Percentiles rank a stretch among this genome's conserved stretches.
These are phyloP conservation scores for Lasius fuliginosus DNA, from an alignment of 2,888 invertebrate genomes.

Conservation along the genomic window DNA sequence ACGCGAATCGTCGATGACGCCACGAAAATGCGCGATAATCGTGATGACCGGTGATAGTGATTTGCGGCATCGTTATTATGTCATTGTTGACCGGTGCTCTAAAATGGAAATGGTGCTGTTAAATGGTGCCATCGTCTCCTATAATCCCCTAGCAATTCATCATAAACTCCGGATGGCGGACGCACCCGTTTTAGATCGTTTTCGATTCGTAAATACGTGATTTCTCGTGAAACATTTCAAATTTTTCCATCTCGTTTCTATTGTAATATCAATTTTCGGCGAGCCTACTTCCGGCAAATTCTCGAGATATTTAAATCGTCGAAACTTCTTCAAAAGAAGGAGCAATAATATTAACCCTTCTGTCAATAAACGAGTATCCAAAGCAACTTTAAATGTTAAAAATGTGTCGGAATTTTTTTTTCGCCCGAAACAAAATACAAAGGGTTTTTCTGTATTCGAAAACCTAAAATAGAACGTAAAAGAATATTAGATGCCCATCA, in stretches of 20 bases:
- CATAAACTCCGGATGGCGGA: constrained; percentile 56
- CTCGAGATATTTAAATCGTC: background rate
- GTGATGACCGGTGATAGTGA: constrained; percentile 20
- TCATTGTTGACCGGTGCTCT: constrained; percentile 68
- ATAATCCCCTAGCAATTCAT: constrained; percentile 66
- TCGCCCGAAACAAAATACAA: too few relatives aligned
- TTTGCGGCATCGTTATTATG: constrained; percentile 69
- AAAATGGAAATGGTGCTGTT: constrained; percentile 72
- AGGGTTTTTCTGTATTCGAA: too few relatives aligned
- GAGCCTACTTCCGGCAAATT: background rate
- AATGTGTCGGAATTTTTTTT: too few relatives aligned
- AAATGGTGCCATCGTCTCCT: constrained; percentile 70
- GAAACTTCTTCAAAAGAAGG: background rate
- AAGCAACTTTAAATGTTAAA: too few relatives aligned
- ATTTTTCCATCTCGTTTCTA: background rate
- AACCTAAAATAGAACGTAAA: too few relatives aligned
- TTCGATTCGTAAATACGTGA: constrained; percentile 54
- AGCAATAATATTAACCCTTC: too few relatives aligned
- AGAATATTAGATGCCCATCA: too few relatives aligned
- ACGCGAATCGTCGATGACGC: background rate
- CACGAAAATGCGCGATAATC: constrained; percentile 43
- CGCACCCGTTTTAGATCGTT: constrained; percentile 55
- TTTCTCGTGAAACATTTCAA: background rate
- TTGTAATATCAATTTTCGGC: background rate
- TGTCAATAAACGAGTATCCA: too few relatives aligned